Evolutionary conservation across 2,797 vertebrate species (phyloP), one percentile per base, ranked within the genome.

Genomic region (Apogon talboti): DNA sequence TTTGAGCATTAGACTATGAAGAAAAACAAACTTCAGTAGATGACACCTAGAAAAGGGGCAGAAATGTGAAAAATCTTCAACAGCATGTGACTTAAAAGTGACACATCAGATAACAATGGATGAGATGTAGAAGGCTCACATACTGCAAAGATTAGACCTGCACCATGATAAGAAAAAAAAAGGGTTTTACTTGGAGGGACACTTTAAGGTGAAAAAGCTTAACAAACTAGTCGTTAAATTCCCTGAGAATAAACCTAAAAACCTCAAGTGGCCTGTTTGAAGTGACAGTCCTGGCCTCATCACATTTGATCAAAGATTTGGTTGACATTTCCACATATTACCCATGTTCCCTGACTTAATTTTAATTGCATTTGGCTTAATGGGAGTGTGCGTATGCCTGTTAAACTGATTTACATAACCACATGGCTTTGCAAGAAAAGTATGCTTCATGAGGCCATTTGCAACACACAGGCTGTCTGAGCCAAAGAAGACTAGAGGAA

Each of bases 301-400:
- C 33, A 56, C 42, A 28, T 58, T 37, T 37, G 40, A 51, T 52
- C 45, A 37, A 16, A 12, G 18, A 19, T 47, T 42, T 42, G 37
- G 8, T 44, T 41, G 11, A 46, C 16, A 44, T 58, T 62, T 68
- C 49, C 15, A 18, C 35, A 7, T 38, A 47, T 68, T 49, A 40
- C 38, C 41, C 6, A 14, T 33, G 19, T 61, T 56, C 18, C 11
- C 40, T 60, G 21, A 11, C 47, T 68, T 41, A 15, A 24, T 21
- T 44, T 54, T 19, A 77, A 68, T 51, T 12, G 42, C 16, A 66
- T 58, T 74, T 64, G 5, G 50, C 54, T 64, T 53, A 15, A 53
- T 24, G 19, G 41, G 40, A 52, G 2, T 19, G 30, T 57, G 58
- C 53, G 11, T 21, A 14, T 19, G 41, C 50, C 42, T 52, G 11